Evolutionary conservation across 2,113 vertebrate species (phyloP).

Genomic region (Sinocyclocheilus anshuiensis): DNA sequence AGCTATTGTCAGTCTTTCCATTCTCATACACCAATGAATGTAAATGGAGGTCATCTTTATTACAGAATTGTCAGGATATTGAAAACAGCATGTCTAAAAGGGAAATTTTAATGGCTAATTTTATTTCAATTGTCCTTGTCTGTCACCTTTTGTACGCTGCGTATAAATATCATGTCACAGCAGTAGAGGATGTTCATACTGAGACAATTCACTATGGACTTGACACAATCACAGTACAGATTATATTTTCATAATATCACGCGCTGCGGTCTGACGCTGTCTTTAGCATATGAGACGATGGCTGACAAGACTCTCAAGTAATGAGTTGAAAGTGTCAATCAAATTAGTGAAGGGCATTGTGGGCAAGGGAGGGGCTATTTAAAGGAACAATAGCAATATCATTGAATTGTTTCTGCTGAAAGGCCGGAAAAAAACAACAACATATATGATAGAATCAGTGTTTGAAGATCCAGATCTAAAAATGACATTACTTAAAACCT

Average conservation of each 20-base stretch:
- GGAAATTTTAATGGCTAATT: background rate
- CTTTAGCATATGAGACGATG: background rate
- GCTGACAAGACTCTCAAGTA: background rate
- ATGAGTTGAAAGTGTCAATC: background rate
- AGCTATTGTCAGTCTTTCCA: slow-evolving; percentile 2
- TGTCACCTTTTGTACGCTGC: slow-evolving; percentile 2
- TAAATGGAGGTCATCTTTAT: slow-evolving; percentile 35
- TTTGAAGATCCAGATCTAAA: background rate
- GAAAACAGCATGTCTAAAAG: slow-evolving; percentile 40
- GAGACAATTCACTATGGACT: background rate
- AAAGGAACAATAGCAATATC: slow-evolving; percentile 24
- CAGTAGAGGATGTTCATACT: background rate
- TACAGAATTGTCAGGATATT: slow-evolving; percentile 13
- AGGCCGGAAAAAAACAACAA: background rate
- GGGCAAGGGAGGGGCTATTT: background rate
- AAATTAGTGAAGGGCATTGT: slow-evolving; percentile 17
- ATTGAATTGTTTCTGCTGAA: background rate
- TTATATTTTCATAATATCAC: slow-evolving; percentile 28
- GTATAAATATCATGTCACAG: background rate
- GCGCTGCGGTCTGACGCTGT: background rate
- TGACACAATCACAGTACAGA: slow-evolving; percentile 21
- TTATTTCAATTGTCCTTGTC: slow-evolving; percentile 27
- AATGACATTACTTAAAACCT: background rate
- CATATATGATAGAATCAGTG: background rate
- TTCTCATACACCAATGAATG: slow-evolving; percentile 41